Evolutionary conservation across 2,113 vertebrate genomes (phyloP).

Genomic region (Mobula hypostoma): DNA sequence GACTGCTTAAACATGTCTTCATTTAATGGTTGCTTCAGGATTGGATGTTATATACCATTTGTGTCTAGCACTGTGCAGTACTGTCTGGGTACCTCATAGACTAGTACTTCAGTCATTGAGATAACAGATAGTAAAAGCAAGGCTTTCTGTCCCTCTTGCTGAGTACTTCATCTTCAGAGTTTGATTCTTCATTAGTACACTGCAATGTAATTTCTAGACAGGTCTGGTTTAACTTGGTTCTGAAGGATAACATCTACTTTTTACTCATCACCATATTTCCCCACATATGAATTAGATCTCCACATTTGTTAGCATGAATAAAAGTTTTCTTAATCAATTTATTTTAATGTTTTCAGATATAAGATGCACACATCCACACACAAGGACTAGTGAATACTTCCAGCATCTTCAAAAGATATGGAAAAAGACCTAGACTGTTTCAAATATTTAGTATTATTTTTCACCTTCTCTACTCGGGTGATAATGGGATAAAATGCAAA

Average conservation of each 20-base stretch:
- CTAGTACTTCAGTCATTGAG: no score
- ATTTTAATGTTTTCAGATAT: neutral
- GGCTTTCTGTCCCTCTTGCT: no score
- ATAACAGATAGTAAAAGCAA: no score
- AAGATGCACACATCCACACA: no score
- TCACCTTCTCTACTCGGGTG: neutral
- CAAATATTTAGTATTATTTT: neutral
- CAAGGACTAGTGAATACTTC: neutral
- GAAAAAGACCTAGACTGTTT: neutral
- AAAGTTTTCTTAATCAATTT: neutral
- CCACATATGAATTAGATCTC: neutral
- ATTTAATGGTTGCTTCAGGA: no score
- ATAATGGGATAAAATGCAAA: neutral
- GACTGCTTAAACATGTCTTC: no score
- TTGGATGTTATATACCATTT: no score
- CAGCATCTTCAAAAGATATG: neutral
- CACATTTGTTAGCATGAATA: neutral
- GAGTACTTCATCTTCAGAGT: no score
- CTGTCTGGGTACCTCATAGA: no score
- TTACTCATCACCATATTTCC: neutral
- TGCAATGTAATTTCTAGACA: no score
- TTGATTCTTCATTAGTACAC: no score
- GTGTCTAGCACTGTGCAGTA: no score
- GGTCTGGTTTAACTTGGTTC: neutral
- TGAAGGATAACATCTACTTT: neutral